Conservation (phyloP, 2,113 vertebrate genomes). For the Zosterops borbonicus region DNA sequence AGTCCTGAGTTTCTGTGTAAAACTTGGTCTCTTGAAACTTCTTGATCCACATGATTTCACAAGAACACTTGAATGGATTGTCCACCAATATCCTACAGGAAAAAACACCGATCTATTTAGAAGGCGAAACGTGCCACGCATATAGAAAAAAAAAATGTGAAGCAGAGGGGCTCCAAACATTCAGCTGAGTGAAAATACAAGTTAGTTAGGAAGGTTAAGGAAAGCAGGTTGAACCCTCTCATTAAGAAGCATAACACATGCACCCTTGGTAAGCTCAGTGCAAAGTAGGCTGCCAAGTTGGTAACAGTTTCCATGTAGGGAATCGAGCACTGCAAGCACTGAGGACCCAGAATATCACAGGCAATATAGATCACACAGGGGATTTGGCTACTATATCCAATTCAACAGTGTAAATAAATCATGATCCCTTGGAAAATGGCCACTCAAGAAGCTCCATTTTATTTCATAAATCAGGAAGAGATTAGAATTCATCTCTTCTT, state of each 20-base stretch:
- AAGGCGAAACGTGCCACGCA: neutral
- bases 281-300: neutral
- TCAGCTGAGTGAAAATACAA: neutral
- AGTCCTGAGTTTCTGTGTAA: constrained; percentile 80
- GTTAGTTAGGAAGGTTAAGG: neutral
- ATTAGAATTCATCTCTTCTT: neutral
- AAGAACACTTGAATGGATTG: constrained; percentile 93
- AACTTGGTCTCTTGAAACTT: constrained; percentile 86
- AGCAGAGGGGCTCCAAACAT: neutral
- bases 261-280: neutral
- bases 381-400: neutral
- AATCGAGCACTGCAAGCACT: neutral
- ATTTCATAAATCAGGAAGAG: neutral
- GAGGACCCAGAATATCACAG: neutral
- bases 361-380: neutral
- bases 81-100: constrained; percentile 82
- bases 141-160: neutral
- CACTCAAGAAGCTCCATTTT: neutral
- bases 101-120: neutral
- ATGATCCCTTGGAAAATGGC: neutral
- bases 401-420: neutral
- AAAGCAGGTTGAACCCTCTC: neutral
- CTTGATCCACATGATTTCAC: constrained; percentile 98
- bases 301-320: neutral
- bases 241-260: neutral